phyloP scores from a whole-genome alignment of 1,140 invertebrate genomes.

The Caenorhabditis remanei region DNA sequence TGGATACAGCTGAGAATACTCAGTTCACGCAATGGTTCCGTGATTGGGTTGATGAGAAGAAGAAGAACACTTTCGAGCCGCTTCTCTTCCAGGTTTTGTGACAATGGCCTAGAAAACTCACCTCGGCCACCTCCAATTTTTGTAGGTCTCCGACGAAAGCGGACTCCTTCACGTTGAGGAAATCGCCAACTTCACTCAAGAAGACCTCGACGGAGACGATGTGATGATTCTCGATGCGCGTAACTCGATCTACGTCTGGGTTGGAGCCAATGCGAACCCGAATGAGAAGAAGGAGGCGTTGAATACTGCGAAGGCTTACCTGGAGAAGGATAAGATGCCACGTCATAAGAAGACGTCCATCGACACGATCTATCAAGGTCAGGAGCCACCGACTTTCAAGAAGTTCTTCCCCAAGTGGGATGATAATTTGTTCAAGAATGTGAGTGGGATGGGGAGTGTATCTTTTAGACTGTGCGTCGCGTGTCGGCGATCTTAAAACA shows the following conservation, averaged over 20 bases:
- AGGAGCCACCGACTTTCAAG: constrained; percentile 75
- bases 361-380: constrained; percentile 69
- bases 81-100: constrained; percentile 83
- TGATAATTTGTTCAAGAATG: constrained; percentile 74
- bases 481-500: too few species aligned
- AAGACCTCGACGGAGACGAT: constrained; percentile 86
- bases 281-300: constrained; percentile 82
- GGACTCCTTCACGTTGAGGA: constrained; percentile 82
- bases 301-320: constrained; percentile 80
- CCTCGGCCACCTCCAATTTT: neutral
- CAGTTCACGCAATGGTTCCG: constrained; percentile 72
- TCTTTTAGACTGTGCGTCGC: too few species aligned
- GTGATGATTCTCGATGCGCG: constrained; percentile 89
- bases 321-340: constrained; percentile 71
- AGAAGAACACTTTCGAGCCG: constrained; percentile 75
- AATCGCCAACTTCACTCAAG: constrained; percentile 81
- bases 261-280: constrained; percentile 83
- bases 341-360: constrained; percentile 74
- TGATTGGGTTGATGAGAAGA: constrained; percentile 72
- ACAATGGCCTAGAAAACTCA: neutral
- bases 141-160: constrained; percentile 79
- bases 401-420: constrained; percentile 77
- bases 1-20: constrained; percentile 74
- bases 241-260: constrained; percentile 86
- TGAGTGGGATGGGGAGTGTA: constrained; percentile 62